Percentiles rank a stretch among this genome's conserved stretches.
Conservation (phyloP, 2,888 invertebrate species). For the Desoria tigrina region DNA sequence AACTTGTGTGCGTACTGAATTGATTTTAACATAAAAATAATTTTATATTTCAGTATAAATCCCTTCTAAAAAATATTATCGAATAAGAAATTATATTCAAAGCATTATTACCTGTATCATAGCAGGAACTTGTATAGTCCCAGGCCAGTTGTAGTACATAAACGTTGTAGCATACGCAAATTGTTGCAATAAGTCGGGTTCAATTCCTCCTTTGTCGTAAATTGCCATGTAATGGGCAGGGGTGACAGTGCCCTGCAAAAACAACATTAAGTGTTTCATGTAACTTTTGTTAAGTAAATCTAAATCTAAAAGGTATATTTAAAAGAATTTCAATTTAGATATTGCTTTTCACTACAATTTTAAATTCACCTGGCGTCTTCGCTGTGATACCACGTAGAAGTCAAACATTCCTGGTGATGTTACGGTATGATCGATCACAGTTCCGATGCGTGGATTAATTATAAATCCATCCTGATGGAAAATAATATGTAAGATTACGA, state of each 20-base stretch:
- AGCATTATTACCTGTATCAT: constrained; percentile 12
- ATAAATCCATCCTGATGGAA: not conserved
- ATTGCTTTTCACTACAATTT: too few relatives aligned
- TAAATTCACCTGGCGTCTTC: constrained; percentile 64
- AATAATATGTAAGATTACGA: not conserved
- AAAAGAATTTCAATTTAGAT: too few relatives aligned
- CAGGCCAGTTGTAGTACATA: constrained; percentile 19
- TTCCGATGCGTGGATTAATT: constrained; percentile 78
- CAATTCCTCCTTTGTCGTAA: constrained; percentile 12
- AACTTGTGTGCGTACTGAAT: constrained; percentile 20
- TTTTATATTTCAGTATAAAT: too few relatives aligned
- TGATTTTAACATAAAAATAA: not conserved
- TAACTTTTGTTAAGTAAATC: not conserved
- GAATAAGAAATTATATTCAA: not conserved
- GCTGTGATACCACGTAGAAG: constrained; percentile 85
- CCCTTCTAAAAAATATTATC: not conserved
- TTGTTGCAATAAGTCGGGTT: constrained; percentile 10
- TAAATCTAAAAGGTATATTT: too few relatives aligned
- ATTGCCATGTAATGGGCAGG: constrained; percentile 19
- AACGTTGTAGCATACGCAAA: constrained; percentile 14
- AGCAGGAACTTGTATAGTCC: constrained; percentile 9
- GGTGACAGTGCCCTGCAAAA: constrained; percentile 1
- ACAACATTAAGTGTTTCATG: not conserved
- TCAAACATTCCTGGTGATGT: constrained; percentile 78
- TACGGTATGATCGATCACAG: constrained; percentile 77